These are phyloP conservation scores for Euwallacea fornicatus DNA, from an alignment of 1,140 invertebrate species.

Conservation along the genomic window DNA sequence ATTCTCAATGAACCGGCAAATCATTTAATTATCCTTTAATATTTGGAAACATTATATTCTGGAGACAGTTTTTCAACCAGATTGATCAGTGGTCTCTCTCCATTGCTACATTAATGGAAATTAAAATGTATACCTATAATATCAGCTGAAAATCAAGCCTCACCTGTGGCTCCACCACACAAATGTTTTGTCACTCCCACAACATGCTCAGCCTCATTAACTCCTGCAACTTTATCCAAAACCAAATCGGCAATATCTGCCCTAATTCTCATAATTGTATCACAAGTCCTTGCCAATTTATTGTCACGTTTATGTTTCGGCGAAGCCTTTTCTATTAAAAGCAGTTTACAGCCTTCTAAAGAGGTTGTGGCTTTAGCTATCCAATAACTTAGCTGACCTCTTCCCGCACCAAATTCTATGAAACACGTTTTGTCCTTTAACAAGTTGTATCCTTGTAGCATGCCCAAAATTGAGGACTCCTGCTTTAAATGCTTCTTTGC, in stretches of 20 bases:
- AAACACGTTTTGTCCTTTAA: constrained; percentile 65
- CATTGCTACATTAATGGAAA: not conserved
- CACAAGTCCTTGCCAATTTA: constrained; percentile 59
- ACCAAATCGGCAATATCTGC: constrained; percentile 75
- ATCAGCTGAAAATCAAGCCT: constrained; percentile 19
- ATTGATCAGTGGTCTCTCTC: not conserved
- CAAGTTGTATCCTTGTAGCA: constrained; percentile 62
- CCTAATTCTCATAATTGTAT: constrained; percentile 63
- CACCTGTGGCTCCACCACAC: constrained; percentile 81
- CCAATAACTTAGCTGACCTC: constrained; percentile 79
- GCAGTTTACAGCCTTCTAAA: constrained; percentile 58
- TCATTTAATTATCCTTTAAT: too few species aligned
- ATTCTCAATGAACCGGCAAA: too few species aligned
- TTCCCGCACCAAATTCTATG: constrained; percentile 87
- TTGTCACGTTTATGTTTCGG: constrained; percentile 82
- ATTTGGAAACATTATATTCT: too few species aligned
- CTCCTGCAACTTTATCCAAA: constrained; percentile 60
- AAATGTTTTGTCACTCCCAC: constrained; percentile 84
- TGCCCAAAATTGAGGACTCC: constrained; percentile 66
- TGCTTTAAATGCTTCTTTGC: constrained; percentile 72
- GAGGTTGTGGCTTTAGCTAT: constrained; percentile 63
- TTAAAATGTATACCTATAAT: constrained; percentile 1
- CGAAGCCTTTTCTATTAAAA: constrained; percentile 76
- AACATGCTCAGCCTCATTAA: constrained; percentile 56
- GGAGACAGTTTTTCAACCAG: too few species aligned